Percentiles rank a stretch among this genome's conserved stretches.
Evolutionary conservation across 2,797 vertebrate species (phyloP).

Genomic region (Cygnus olor): DNA sequence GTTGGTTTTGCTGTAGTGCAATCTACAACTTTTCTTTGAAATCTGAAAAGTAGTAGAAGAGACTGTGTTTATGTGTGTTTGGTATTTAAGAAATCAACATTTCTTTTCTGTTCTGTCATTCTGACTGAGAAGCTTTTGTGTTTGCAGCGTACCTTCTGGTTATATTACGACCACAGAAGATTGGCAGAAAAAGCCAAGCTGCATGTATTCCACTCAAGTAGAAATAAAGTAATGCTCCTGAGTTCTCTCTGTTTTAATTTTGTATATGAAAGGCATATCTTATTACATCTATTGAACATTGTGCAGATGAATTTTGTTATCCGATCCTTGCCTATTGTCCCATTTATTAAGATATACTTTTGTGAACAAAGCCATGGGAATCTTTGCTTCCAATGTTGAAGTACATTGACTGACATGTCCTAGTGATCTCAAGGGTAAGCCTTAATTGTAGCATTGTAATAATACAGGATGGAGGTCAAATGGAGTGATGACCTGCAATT

Average conservation of each 20-base stretch:
- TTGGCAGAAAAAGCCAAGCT: background rate
- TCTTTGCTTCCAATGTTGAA: background rate
- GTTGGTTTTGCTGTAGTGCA: background rate
- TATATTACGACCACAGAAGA: background rate
- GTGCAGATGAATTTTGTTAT: conserved; percentile 24
- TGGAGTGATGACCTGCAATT: conserved; percentile 60
- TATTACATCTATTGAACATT: background rate
- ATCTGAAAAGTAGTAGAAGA: conserved; percentile 19
- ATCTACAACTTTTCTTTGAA: conserved; percentile 36
- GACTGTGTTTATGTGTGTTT: background rate
- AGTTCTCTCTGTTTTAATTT: background rate
- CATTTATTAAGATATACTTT: conserved; percentile 30
- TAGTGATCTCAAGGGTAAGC: conserved; percentile 60
- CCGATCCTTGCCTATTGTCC: conserved; percentile 16
- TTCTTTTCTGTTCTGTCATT: conserved; percentile 24
- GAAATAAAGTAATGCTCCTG: background rate
- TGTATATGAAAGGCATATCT: background rate
- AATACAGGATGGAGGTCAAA: conserved; percentile 62
- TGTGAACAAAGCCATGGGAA: conserved; percentile 53
- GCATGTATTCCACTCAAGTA: background rate
- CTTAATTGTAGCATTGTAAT: conserved; percentile 34
- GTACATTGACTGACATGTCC: conserved; percentile 34
- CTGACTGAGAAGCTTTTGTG: background rate
- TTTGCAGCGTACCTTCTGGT: background rate
- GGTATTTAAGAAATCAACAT: conserved; percentile 37